Conservation (phyloP, 2,888 invertebrate genomes). For the Nephrotoma appendiculata region DNA sequence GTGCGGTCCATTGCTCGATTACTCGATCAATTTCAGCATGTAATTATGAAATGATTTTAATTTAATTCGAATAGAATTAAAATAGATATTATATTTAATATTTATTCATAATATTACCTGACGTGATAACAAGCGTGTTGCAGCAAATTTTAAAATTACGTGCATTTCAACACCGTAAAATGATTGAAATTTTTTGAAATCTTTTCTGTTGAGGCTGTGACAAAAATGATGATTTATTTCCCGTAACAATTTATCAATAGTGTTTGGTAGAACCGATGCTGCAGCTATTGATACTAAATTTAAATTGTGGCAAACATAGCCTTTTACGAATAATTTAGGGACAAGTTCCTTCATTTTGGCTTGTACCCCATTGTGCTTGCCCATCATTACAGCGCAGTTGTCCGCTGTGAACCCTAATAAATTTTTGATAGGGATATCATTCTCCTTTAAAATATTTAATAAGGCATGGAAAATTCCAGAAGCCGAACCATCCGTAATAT, state of each 20-base stretch:
- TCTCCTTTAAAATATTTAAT: background rate
- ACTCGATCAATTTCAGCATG: background rate
- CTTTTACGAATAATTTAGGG: too few species aligned
- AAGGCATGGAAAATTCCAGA: background rate
- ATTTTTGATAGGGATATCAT: background rate
- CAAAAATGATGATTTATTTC: slow-evolving; percentile 7
- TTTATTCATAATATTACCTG: background rate
- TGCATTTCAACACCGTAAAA: background rate
- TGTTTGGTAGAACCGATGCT: too few species aligned
- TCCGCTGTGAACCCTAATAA: slow-evolving; percentile 2
- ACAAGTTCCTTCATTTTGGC: too few species aligned
- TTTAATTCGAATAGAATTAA: background rate
- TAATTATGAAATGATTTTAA: background rate
- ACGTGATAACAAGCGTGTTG: background rate
- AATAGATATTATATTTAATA: background rate
- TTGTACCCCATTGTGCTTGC: background rate
- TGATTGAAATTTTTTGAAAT: too few species aligned
- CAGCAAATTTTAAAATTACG: background rate
- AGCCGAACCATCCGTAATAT: slow-evolving; percentile 3
- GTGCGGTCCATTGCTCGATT: too few species aligned
- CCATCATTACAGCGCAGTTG: slow-evolving; percentile 7
- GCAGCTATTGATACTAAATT: too few species aligned
- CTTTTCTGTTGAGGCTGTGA: background rate
- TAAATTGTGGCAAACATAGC: too few species aligned
- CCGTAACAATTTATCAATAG: background rate